Percentiles rank a stretch among this genome's conserved stretches.
These are phyloP conservation scores for Tachyglossus aculeatus DNA, from an alignment of 2,797 vertebrate species.

Conservation along the genomic window DNA sequence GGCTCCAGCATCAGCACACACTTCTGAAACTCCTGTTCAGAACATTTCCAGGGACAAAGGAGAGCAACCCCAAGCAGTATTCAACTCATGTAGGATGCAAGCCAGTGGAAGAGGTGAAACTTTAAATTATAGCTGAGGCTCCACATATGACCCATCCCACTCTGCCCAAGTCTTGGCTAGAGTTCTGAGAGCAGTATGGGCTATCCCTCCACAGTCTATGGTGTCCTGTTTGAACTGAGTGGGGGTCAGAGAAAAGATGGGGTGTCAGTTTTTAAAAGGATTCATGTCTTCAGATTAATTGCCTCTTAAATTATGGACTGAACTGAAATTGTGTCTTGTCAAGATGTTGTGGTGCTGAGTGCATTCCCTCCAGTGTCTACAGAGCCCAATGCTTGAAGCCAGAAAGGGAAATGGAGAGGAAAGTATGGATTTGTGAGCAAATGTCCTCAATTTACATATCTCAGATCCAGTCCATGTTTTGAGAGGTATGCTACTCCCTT, in stretches of 20 bases:
- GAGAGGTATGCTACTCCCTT: background rate
- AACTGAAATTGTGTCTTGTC: background rate
- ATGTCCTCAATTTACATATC: background rate
- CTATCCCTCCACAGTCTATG: background rate
- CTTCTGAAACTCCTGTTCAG: constrained; percentile 2
- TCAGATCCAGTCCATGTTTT: background rate
- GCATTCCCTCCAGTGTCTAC: background rate
- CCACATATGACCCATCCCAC: background rate
- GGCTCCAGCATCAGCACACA: background rate
- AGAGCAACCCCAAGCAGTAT: background rate
- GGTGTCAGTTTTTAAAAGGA: constrained; percentile 25
- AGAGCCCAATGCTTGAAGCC: background rate
- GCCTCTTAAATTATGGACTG: background rate
- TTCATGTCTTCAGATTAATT: background rate
- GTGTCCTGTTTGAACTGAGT: constrained; percentile 1
- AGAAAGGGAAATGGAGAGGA: background rate
- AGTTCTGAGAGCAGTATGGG: constrained; percentile 6
- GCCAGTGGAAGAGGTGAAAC: constrained; percentile 43
- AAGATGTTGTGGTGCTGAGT: background rate
- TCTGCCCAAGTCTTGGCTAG: constrained; percentile 18
- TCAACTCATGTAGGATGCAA: constrained; percentile 21
- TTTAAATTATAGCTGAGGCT: constrained; percentile 15
- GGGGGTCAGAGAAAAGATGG: constrained; percentile 24
- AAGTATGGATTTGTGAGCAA: background rate
- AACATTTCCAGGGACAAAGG: constrained; percentile 18